Percentiles rank a stretch among this genome's conserved stretches.
These are phyloP conservation scores for Muscicapa comitata DNA, from an alignment of 2,797 vertebrate species.

Conservation along the genomic window DNA sequence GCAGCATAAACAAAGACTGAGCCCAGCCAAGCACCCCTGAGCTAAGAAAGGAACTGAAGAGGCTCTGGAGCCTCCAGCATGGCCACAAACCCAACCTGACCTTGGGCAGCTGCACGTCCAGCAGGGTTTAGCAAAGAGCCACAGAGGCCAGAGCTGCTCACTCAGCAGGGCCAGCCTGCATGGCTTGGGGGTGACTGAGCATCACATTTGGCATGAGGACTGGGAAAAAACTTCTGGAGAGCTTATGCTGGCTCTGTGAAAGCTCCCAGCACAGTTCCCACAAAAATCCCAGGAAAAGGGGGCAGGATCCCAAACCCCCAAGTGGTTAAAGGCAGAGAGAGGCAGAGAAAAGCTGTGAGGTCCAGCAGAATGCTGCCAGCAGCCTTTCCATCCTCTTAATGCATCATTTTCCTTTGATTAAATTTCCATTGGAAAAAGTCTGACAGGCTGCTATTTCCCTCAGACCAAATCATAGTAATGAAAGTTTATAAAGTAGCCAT, in stretches of 20 bases:
- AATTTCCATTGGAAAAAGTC: not conserved
- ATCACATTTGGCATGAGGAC: not conserved
- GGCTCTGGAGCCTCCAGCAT: not conserved
- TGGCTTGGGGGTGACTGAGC: not conserved
- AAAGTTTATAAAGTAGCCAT: conserved; percentile 39
- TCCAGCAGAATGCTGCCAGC: not conserved
- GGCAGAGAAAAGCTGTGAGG: not conserved
- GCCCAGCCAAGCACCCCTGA: not conserved
- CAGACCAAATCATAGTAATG: conserved; percentile 19
- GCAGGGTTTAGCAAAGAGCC: not conserved
- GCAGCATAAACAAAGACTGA: not conserved
- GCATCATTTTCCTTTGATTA: not conserved
- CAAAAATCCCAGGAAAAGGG: not conserved
- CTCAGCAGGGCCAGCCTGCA: too few relatives aligned
- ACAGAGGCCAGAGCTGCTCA: not conserved
- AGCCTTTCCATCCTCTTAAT: not conserved
- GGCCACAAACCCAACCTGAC: not conserved
- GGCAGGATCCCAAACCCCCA: not conserved
- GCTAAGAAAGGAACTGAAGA: not conserved
- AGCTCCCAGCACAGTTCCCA: not conserved
- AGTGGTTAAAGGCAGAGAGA: not conserved
- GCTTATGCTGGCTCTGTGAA: not conserved
- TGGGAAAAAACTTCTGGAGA: not conserved
- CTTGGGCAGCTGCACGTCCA: not conserved
- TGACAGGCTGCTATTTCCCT: not conserved